Percentiles rank a stretch among this genome's conserved stretches.
Conservation (phyloP, 2,888 invertebrate genomes). For the Peribatodes rhomboidaria region DNA sequence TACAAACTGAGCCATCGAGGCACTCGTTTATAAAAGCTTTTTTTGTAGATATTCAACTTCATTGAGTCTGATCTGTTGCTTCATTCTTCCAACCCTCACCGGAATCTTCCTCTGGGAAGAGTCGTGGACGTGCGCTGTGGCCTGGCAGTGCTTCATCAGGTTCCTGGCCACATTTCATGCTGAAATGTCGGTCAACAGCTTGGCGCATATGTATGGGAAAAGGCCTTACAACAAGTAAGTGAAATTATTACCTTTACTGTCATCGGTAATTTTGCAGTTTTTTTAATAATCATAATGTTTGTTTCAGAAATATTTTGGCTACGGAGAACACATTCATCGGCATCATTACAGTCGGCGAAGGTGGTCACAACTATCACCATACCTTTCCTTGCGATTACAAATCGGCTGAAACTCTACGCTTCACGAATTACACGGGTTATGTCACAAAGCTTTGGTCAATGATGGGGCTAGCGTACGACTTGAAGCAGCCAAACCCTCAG, state of each 20-base stretch:
- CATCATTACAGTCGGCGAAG: constrained; percentile 55
- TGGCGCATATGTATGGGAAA: constrained; percentile 85
- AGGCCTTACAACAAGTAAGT: constrained; percentile 73
- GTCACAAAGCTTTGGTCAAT: constrained; percentile 49
- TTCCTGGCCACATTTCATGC: constrained; percentile 74
- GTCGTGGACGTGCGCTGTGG: constrained; percentile 85
- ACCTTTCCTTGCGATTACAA: constrained; percentile 63
- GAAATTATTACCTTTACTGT: background rate
- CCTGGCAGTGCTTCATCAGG: constrained; percentile 88
- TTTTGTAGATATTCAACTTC: constrained; percentile 28
- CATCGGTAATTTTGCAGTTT: background rate
- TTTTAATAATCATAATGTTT: background rate
- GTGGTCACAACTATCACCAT: constrained; percentile 67
- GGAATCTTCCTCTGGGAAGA: constrained; percentile 78
- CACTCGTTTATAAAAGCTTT: too few relatives aligned
- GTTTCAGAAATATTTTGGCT: constrained; percentile 48
- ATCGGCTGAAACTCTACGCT: constrained; percentile 55
- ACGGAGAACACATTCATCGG: constrained; percentile 51
- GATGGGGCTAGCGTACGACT: constrained; percentile 14
- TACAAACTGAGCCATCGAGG: too few relatives aligned
- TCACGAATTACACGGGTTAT: constrained; percentile 47
- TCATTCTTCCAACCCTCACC: constrained; percentile 37
- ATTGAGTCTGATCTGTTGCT: constrained; percentile 36
- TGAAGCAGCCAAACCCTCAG: constrained; percentile 14
- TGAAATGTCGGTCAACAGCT: constrained; percentile 88